These are phyloP conservation scores for Heliopora coerulea DNA, from an alignment of 92 coral and sea anemone genomes.

Conservation along the genomic window DNA sequence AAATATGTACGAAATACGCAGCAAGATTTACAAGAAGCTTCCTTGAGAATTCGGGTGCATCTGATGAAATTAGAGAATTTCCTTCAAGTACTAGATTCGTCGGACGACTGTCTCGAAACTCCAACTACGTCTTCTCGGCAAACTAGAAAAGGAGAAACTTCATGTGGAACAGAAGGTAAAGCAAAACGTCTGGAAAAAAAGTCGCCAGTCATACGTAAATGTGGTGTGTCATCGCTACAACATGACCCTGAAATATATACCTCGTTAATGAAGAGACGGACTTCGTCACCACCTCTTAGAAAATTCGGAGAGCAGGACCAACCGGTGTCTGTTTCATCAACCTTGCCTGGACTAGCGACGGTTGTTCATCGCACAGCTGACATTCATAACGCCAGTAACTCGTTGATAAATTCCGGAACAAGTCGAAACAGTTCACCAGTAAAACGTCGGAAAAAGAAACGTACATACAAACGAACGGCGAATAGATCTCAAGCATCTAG, in stretches of 20 bases:
- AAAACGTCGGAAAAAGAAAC: slow-evolving; percentile 24
- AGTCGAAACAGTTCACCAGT: slow-evolving; percentile 8
- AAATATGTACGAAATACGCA: slow-evolving; percentile 26
- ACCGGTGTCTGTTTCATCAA: not conserved
- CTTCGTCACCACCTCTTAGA: not conserved
- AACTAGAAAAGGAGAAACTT: not conserved
- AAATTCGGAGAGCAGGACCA: not conserved
- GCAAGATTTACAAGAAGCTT: slow-evolving; percentile 42
- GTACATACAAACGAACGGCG: not conserved
- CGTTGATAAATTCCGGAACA: not conserved
- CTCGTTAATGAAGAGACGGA: slow-evolving; percentile 18
- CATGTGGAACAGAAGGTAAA: not conserved
- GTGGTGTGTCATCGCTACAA: slow-evolving; percentile 39
- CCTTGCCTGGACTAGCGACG: not conserved
- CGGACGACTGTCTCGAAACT: not conserved
- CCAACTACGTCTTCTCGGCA: slow-evolving; percentile 9
- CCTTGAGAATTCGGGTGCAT: slow-evolving; percentile 33
- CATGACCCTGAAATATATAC: slow-evolving; percentile 44
- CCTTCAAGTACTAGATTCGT: slow-evolving; percentile 5
- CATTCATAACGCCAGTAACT: not conserved
- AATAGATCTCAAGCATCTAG: not conserved
- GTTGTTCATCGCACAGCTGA: not conserved
- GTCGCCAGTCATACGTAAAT: slow-evolving; percentile 20
- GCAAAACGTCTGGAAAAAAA: not conserved
- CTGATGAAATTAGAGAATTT: slow-evolving; percentile 38